Evolutionary conservation across 2,797 vertebrate species (phyloP), one percentile per base, ranked within the genome.

Genomic region (Platalea minor): DNA sequence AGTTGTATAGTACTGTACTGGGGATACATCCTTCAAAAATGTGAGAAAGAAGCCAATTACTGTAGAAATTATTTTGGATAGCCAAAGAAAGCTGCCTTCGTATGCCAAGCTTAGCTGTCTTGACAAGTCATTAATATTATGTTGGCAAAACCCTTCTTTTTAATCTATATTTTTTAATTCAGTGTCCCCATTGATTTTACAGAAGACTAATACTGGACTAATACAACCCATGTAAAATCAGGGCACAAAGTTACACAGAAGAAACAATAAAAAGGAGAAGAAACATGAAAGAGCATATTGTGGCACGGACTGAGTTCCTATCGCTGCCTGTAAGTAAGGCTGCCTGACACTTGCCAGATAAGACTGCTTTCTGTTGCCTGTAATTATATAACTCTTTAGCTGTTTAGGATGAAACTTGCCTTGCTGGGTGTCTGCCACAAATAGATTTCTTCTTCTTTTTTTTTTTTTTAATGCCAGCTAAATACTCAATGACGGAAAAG

Each of bases 331-430:
- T 65, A 81, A 74, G 61, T 72, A 68, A 93, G 53, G 33, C 77
- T 95, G 91, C 83, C 88, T 91, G 93, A 88, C 89, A 46, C 73
- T 94, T 94, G 53, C 31, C 59, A 73, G 89, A 91, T 96, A 94
- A 95, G 85, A 51, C 70, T 88, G 54, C 39, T 93, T 94, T 95
- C 73, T 88, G 43, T 78, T 95, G 95, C 37, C 67, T 89, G 33
- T 91, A 86, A 91, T 93, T 95, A 78, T 72, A 45, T 78, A 96
- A 81, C 33, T 91, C 57, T 85, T 92, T 59, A 88, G 64, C 69
- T 74, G 59, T 76, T 96, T 65, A 87, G 77, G 84, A 87, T 93
- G 51, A 93, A 96, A 91, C 35, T 94, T 88, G 75, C 64, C 65
- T 94, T 48, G 31, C 57, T 95, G 76, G 43, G 56, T 91, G 46